Evolutionary conservation across 2,797 vertebrate genomes (phyloP).

Genomic region (Gadopsis bispinosus): DNA sequence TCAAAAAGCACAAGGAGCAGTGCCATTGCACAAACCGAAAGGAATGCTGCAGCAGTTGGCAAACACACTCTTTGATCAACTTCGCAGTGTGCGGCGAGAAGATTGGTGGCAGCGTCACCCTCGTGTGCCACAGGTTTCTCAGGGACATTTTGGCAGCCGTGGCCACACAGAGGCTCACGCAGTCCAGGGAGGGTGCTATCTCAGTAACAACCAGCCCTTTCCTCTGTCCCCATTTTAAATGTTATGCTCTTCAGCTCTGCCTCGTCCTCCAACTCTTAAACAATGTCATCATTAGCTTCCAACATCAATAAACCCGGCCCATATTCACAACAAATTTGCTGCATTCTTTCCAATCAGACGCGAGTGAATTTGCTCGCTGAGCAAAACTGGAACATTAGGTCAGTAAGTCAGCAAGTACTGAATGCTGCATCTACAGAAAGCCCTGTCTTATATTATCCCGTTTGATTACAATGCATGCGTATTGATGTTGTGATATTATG

Average conservation of each 20-base stretch:
- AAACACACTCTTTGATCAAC: slow-evolving; percentile 69
- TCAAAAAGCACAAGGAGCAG: slow-evolving; percentile 59
- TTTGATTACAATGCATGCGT: background rate
- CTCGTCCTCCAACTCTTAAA: slow-evolving; percentile 24
- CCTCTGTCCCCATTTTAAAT: slow-evolving; percentile 23
- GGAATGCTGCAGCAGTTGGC: slow-evolving; percentile 64
- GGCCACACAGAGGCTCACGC: slow-evolving; percentile 36
- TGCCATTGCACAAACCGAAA: slow-evolving; percentile 67
- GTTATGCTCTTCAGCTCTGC: slow-evolving; percentile 10
- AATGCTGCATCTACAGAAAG: background rate
- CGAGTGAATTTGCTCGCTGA: slow-evolving; percentile 48
- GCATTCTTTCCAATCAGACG: slow-evolving; percentile 63
- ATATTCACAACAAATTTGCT: slow-evolving; percentile 49
- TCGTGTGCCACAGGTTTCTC: slow-evolving; percentile 47
- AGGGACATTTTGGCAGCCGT: slow-evolving; percentile 35
- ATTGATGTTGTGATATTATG: background rate
- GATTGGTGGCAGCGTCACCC: slow-evolving; percentile 53
- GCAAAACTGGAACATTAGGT: slow-evolving; percentile 45
- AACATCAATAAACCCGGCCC: slow-evolving; percentile 68
- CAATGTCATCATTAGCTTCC: slow-evolving; percentile 54
- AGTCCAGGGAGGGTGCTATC: slow-evolving; percentile 12
- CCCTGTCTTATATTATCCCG: background rate
- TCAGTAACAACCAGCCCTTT: slow-evolving; percentile 18
- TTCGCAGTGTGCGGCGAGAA: slow-evolving; percentile 51
- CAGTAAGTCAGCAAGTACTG: slow-evolving; percentile 40